Base-by-base conservation (phyloP, 2,888 invertebrate species). In the Nephrotoma guestfalica region DNA sequence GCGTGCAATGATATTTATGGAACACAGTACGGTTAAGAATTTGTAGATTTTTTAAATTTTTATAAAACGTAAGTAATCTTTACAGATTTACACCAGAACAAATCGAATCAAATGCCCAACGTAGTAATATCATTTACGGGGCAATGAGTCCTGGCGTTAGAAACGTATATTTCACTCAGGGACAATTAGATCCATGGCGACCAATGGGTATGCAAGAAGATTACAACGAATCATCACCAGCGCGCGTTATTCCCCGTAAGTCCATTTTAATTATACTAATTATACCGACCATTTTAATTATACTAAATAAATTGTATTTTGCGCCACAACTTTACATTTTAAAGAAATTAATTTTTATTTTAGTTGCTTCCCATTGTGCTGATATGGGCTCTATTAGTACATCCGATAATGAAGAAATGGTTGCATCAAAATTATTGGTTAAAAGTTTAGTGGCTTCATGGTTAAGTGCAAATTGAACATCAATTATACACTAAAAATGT, bases 121-220 rank as follows among this genome's bases (percentile, higher is more conserved):
- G 91, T 85, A 93, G 93, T 6, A 93, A 94, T 88, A 88, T 88
- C 0, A 88, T 91, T 86, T 93, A 93, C 88, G 93, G 93, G 47
- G 93, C 92, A 51, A 88, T 90, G 85, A 88, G 89, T 41, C 92
- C 93, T 0, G 89, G 91, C 4, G 91, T 93, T 0, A 90, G 90
- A 18, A 92, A 93, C 87, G 91, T 93, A 0, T 92, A 93, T 47
- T 93, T 92, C 88, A 92, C 93, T 4, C 93, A 94, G 87, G 93
- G 94, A 1, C 90, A 90, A 86, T 88, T 92, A 13, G 94, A 94
- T 90, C 94, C 94, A 41, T 94, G 94, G 94, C 92, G 92, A 89
- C 88, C 91, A 4, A 90, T 93, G 87, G 93, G 93, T 6, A 90
- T 92, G 41, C 90, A 92, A 6, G 89, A 90, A 11, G 90, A 90